phyloP scores from a whole-genome alignment of 2,888 invertebrate genomes.

The Dimorphilus gyrociliatus region DNA sequence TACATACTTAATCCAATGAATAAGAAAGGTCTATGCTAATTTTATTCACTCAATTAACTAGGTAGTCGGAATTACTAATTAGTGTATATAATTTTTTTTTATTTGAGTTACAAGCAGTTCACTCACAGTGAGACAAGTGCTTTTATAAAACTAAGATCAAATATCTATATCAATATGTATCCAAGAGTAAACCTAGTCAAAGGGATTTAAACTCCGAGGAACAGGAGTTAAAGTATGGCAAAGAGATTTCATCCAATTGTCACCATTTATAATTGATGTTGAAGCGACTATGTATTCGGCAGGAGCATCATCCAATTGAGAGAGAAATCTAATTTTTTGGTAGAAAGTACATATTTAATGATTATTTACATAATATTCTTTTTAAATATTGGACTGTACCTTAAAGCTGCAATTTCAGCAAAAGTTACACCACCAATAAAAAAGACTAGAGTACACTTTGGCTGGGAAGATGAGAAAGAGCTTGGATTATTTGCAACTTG shows the following conservation, averaged over 20 bases:
- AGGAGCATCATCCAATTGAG: slow-evolving; percentile 37
- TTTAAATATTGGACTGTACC: slow-evolving; percentile 45
- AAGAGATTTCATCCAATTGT: slow-evolving; percentile 49
- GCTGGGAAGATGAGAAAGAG: slow-evolving; percentile 36
- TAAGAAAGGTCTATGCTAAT: too few species aligned
- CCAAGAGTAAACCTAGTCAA: too few species aligned
- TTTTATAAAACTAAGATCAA: too few species aligned
- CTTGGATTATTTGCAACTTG: slow-evolving; percentile 36
- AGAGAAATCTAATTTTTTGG: slow-evolving; percentile 6
- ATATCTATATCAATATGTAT: too few species aligned
- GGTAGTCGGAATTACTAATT: too few species aligned
- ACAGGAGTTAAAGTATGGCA: slow-evolving; percentile 11
- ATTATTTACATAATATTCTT: slow-evolving; percentile 33
- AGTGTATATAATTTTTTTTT: too few species aligned
- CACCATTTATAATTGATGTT: slow-evolving; percentile 78
- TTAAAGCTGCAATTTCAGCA: slow-evolving; percentile 58
- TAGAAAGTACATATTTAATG: neutral
- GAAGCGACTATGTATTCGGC: slow-evolving; percentile 58
- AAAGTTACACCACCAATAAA: slow-evolving; percentile 93
- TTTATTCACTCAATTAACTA: too few species aligned
- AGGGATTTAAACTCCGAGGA: too few species aligned
- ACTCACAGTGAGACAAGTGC: too few species aligned
- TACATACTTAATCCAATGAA: too few species aligned
- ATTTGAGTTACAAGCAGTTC: too few species aligned
- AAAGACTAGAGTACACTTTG: slow-evolving; percentile 64